Percentiles rank a stretch among this genome's conserved stretches.
Conservation (phyloP, 1,140 invertebrate species). For the Eubasilissa regina region DNA sequence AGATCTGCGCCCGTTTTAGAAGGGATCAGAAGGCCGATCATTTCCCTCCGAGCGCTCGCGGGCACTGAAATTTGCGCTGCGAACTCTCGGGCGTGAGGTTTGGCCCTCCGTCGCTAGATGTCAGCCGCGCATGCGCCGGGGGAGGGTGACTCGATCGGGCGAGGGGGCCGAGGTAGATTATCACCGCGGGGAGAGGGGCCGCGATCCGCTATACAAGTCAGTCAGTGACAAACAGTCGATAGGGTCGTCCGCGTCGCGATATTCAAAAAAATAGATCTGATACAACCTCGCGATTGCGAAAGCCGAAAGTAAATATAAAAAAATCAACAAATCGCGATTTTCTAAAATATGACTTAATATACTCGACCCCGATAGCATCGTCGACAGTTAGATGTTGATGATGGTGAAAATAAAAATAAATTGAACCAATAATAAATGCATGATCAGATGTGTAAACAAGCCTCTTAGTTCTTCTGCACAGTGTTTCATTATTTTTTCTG, state of each 20-base stretch:
- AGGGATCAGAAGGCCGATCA: neutral
- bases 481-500: neutral
- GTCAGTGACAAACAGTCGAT: slow-evolving; percentile 66
- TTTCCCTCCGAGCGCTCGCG: neutral
- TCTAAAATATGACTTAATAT: neutral
- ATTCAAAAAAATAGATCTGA: slow-evolving; percentile 57
- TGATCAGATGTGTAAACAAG: slow-evolving; percentile 13
- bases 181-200: slow-evolving; percentile 48
- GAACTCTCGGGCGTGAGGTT: slow-evolving; percentile 30
- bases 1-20: neutral
- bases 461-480: neutral
- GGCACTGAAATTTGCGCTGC: slow-evolving; percentile 3
- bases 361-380: neutral
- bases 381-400: neutral
- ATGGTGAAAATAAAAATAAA: neutral
- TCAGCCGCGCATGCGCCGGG: slow-evolving; percentile 53
- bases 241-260: slow-evolving; percentile 65
- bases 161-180: slow-evolving; percentile 22
- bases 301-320: slow-evolving; percentile 36
- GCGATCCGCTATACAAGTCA: slow-evolving; percentile 40
- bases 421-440: slow-evolving; percentile 22
- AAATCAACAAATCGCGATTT: slow-evolving; percentile 9
- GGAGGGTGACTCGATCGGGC: slow-evolving; percentile 40
- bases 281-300: slow-evolving; percentile 39
- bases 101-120: slow-evolving; percentile 61